Evolutionary conservation across 2,113 vertebrate genomes (phyloP).

Genomic region (Neotragus pygmaeus): DNA sequence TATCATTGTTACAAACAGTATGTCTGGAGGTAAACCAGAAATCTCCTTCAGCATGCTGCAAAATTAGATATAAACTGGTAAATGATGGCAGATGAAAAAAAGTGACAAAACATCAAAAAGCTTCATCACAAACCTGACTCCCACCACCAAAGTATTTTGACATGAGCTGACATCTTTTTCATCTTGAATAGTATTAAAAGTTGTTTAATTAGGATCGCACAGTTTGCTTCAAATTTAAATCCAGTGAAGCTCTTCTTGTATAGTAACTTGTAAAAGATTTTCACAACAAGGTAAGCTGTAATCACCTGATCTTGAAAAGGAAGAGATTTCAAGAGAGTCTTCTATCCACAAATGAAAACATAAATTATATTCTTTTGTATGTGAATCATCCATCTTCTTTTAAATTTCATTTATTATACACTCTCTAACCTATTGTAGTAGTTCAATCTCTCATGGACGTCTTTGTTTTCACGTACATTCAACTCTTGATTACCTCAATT

Average conservation of each 20-base stretch:
- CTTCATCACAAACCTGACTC: background rate
- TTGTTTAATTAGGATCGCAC: background rate
- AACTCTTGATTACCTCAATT: constrained; percentile 62
- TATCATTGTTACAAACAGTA: background rate
- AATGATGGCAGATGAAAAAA: constrained; percentile 12
- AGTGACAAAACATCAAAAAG: background rate
- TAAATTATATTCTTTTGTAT: constrained; percentile 50
- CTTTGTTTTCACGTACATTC: constrained; percentile 58
- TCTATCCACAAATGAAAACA: constrained; percentile 35
- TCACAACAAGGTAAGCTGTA: background rate
- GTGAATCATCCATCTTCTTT: constrained; percentile 34
- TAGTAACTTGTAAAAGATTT: constrained; percentile 32
- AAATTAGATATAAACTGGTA: constrained; percentile 18
- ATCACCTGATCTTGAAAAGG: constrained; percentile 29
- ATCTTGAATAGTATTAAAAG: background rate
- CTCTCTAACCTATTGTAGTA: constrained; percentile 33
- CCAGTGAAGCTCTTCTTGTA: background rate
- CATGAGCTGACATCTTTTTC: background rate
- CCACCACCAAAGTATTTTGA: constrained; percentile 9
- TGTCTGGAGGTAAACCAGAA: background rate
- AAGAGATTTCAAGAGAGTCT: constrained; percentile 33
- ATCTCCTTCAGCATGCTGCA: background rate
- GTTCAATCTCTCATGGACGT: constrained; percentile 27
- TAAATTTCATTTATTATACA: constrained; percentile 16
- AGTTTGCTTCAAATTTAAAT: constrained; percentile 46